phyloP scores from a whole-genome alignment of 2,888 invertebrate genomes.

The Celastrina argiolus region DNA sequence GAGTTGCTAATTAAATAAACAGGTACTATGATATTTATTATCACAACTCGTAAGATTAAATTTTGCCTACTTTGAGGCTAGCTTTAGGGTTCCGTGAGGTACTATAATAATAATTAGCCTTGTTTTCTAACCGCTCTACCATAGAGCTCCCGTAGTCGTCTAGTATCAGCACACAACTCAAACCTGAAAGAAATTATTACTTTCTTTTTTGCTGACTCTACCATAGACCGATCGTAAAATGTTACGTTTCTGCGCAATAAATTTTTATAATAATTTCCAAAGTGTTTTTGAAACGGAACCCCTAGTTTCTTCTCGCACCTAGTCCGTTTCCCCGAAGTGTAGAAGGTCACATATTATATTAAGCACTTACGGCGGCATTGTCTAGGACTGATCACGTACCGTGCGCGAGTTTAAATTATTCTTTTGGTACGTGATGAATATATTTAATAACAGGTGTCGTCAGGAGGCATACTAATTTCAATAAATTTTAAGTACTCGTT shows the following conservation, averaged over 20 bases:
- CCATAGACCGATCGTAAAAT: no score
- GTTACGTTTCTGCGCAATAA: no score
- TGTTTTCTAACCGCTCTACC: not conserved
- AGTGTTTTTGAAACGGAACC: not conserved
- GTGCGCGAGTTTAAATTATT: conserved; percentile 55
- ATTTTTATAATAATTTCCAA: no score
- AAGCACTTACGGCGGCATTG: conserved; percentile 46
- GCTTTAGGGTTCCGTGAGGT: not conserved
- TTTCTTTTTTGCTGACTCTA: no score
- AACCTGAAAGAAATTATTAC: no score
- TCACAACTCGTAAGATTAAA: conserved; percentile 9
- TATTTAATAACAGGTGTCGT: conserved; percentile 58
- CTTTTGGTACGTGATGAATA: conserved; percentile 63
- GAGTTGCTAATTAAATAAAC: conserved; percentile 19
- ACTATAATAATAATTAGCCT: not conserved
- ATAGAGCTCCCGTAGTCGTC: not conserved
- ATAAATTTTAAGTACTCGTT: conserved; percentile 38
- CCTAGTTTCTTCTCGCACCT: not conserved
- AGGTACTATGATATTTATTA: conserved; percentile 13
- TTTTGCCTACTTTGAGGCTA: not conserved
- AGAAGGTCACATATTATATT: conserved; percentile 51
- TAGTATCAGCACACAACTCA: no score
- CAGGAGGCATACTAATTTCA: conserved; percentile 59
- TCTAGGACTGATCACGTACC: conserved; percentile 57
- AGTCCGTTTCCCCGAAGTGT: conserved; percentile 39